Evolutionary conservation across 2,888 invertebrate genomes (phyloP), one percentile per base, ranked within the genome.

Genomic region (Tachina grossa): DNA sequence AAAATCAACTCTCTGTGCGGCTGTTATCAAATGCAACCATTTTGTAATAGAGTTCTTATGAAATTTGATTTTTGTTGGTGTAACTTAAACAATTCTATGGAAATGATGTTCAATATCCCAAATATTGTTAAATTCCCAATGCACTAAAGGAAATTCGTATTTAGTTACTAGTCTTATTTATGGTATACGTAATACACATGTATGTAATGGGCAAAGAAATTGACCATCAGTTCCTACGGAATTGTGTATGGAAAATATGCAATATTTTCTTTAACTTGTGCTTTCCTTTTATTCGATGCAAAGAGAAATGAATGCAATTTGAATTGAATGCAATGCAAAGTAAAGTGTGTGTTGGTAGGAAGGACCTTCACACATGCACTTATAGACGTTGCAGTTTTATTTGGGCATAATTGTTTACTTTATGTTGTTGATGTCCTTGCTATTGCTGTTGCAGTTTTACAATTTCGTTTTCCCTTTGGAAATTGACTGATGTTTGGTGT

Each of bases 401-500:
- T 47, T 74, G 9, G 39, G 43, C 31, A 71, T 78, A 78, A 68
- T 53, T 78, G 78, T 74, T 71, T 57, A 47, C 63, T 63, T 74
- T 80, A 47, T 68, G 65, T 57, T 68, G 75, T 84, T 71, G 55
- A 76, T 22, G 61, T 65, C 65, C 19, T 59, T 77, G 41, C n/a
- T n/a, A 45, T 16, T 77, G 49, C 19, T 55, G 51, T 55, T 66
- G 66, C 51, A 61, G 43, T 63, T 78, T 74, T 63, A 41, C 45
- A 65, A 85, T 79, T 82, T 82, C 61, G 65, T 71, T 75, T 65
- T 76, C 66, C 71, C 76, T 61, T 55, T 59, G 61, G 55, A 43
- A 53, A 65, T 76, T 83, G 59, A 63, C 63, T 71, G 69, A 61
- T 72, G 75, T 82, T 85, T 76, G 85, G 85, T 85, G 85, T 85